These are phyloP conservation scores for Eleginops maclovinus DNA, from an alignment of 2,113 vertebrate species.

Conservation along the genomic window DNA sequence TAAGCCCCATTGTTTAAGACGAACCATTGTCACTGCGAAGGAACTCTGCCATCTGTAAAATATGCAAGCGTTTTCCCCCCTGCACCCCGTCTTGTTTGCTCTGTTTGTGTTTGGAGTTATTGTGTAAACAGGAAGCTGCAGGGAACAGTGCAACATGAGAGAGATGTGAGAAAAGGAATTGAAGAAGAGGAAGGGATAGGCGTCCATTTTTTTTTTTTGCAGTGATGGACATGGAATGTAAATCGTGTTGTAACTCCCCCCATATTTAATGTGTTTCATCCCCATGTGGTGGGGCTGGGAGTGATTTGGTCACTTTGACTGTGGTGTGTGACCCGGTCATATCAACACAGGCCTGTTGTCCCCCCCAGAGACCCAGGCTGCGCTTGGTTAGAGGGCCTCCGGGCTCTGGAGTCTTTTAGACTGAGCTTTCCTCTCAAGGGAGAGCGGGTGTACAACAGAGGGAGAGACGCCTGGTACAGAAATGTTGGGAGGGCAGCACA, in stretches of 20 bases:
- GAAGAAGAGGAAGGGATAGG: not conserved
- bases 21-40: conserved; percentile 9
- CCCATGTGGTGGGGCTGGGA: conserved; percentile 46
- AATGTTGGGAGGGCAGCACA: conserved; percentile 32
- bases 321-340: conserved; percentile 63
- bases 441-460: conserved; percentile 13
- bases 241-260: conserved; percentile 53
- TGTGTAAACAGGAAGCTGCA: conserved; percentile 79
- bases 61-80: not conserved
- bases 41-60: conserved; percentile 14
- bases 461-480: conserved; percentile 37
- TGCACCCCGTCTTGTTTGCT: conserved; percentile 5
- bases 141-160: conserved; percentile 71
- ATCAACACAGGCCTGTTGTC: conserved; percentile 53
- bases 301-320: conserved; percentile 50
- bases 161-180: conserved; percentile 19
- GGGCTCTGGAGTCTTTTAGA: conserved; percentile 27
- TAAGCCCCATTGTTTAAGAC: conserved; percentile 34
- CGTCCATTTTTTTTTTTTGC: conserved; percentile 10
- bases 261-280: conserved; percentile 67
- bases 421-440: conserved; percentile 17
- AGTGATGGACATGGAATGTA: conserved; percentile 64
- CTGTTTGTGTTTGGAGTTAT: conserved; percentile 49
- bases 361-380: conserved; percentile 31
- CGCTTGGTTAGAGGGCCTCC: conserved; percentile 34